Base-by-base conservation (phyloP, 2,113 vertebrate species). In the Myrmecophaga tridactyla region DNA sequence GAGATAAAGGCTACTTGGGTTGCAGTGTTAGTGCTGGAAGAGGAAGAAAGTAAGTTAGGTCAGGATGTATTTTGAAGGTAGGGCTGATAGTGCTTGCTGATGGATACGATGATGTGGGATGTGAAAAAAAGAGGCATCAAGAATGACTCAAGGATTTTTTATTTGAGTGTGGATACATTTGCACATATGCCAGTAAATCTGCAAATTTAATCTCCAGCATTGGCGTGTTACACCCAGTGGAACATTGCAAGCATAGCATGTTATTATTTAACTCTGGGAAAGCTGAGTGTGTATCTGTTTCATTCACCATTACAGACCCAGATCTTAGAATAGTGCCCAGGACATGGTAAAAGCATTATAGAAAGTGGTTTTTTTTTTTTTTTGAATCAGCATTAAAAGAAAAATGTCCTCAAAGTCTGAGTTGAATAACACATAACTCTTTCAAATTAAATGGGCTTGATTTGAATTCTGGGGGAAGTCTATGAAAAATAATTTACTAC, bases 401-500 rank as follows among this genome's bases (percentile, higher is more conserved):
- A 70, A 8, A 63, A 51, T 83, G 36, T 78, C 84, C 34, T 94
- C 75, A 89, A 51, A 83, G 25, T 89, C 65, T 46, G 27, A n/a
- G 7, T 58, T 31, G 48, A 89, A 73, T 48, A 81, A 62, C 23
- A 72, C 18, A n/a, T n/a, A 36, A 53, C 13, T 58, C 63, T 76
- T 81, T 92, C n/a, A 69, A 73, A 87, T 87, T 81, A 90, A 90
- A 82, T 60, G 17, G 27, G n/a, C 34, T 85, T 48, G 48, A 83
- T 89, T 81, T 93, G 70, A 90, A 94, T 46, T 85, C 90, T 72
- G n/a, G 43, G 90, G 36, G 18, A 29, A 62, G 86, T 81, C 36
- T 90, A 36, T 73, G 82, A 81, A 85, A 96, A 90, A 60, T 56
- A 87, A 93, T 90, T 87, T 92, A n/a, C 36, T n/a, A n/a, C n/a